Conservation (phyloP, 2,888 invertebrate species). For the Blastobasis lacticolella region DNA sequence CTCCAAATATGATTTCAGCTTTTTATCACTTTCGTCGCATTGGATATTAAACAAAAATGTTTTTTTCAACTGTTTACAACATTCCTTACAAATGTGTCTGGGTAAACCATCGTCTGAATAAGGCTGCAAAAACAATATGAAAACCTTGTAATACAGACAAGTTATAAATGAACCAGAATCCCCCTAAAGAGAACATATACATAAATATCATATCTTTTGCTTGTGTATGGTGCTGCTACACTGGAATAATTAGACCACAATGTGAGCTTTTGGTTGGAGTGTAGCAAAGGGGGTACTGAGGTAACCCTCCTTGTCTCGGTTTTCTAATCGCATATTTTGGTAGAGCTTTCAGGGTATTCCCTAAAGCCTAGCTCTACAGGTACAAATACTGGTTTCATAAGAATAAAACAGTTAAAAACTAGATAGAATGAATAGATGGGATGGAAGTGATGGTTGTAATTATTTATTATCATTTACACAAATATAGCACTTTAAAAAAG, state of each 20-base stretch:
- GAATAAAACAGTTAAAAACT: too few relatives aligned
- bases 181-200: neutral
- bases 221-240: neutral
- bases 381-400: too few relatives aligned
- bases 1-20: constrained; percentile 29
- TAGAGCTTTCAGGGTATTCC: too few relatives aligned
- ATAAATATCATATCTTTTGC: neutral
- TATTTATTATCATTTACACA: too few relatives aligned
- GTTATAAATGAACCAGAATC: neutral
- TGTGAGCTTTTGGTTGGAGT: neutral
- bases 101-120: constrained; percentile 49
- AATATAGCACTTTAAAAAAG: too few relatives aligned
- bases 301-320: too few relatives aligned
- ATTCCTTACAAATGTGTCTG: constrained; percentile 54
- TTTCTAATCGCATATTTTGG: too few relatives aligned
- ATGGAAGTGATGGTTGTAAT: too few relatives aligned
- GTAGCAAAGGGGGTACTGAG: neutral
- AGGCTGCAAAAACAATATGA: constrained; percentile 35
- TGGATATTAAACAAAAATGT: constrained; percentile 47
- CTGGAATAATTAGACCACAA: neutral
- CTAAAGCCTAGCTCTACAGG: too few relatives aligned
- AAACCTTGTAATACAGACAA: constrained; percentile 3
- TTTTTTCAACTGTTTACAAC: constrained; percentile 47
- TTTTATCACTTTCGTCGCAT: constrained; percentile 51
- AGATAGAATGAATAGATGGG: too few relatives aligned